Evolutionary conservation across 1,140 invertebrate genomes (phyloP).

Genomic region (Drosophila malerkotliana): DNA sequence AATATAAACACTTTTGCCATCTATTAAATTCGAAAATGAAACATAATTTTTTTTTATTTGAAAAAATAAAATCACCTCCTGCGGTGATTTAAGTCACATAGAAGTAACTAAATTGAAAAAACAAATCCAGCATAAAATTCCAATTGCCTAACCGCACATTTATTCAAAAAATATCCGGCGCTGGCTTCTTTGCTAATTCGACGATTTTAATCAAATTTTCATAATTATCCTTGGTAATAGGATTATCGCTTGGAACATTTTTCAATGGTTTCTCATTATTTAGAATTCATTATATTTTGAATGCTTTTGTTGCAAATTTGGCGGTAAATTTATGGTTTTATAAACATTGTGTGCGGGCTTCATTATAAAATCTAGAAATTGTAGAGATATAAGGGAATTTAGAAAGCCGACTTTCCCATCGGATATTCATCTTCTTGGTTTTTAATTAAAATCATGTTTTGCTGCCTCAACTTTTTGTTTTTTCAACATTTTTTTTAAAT

Average conservation of each 20-base stretch:
- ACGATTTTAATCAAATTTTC: constrained; percentile 35
- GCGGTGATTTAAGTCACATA: constrained; percentile 21
- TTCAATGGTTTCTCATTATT: constrained; percentile 32
- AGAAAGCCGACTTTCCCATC: background rate
- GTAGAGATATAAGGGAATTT: constrained; percentile 1
- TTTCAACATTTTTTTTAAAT: constrained; percentile 8
- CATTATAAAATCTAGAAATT: background rate
- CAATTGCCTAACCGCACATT: background rate
- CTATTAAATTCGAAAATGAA: constrained; percentile 21
- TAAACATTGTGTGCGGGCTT: background rate
- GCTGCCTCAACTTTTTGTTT: constrained; percentile 12
- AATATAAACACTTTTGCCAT: constrained; percentile 22
- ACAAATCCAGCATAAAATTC: constrained; percentile 12
- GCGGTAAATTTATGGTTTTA: background rate
- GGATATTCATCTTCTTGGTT: background rate
- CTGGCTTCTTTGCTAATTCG: constrained; percentile 29
- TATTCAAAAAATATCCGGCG: constrained; percentile 4
- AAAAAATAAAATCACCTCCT: constrained; percentile 14
- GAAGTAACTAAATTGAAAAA: constrained; percentile 17
- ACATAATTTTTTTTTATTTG: background rate
- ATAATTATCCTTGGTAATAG: constrained; percentile 34
- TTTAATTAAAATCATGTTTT: constrained; percentile 42
- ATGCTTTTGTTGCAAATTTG: background rate
- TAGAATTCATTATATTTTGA: background rate
- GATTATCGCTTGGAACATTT: constrained; percentile 34